Percentiles rank a stretch among this genome's conserved stretches.
Conservation (phyloP, 2,113 vertebrate species). For the Daubentonia madagascariensis region DNA sequence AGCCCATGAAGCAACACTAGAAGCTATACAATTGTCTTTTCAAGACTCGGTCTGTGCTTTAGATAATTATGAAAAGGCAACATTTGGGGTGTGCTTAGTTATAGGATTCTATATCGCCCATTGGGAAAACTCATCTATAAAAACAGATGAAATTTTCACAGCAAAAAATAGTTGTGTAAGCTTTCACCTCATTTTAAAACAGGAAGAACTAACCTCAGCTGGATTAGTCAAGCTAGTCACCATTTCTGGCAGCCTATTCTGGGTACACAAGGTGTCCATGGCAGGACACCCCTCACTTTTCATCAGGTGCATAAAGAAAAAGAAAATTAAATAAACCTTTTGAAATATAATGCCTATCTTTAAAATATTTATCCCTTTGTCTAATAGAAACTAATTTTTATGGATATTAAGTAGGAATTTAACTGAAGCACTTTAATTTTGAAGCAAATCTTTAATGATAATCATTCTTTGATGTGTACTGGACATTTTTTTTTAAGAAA, state of each 20-base stretch:
- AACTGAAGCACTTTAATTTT: neutral
- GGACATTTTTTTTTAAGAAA: neutral
- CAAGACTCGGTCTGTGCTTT: conserved; percentile 81
- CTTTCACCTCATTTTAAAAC: conserved; percentile 46
- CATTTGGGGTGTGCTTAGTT: conserved; percentile 81
- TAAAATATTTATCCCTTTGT: neutral
- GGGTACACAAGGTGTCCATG: neutral
- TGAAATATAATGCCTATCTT: neutral
- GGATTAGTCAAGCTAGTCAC: conserved; percentile 1
- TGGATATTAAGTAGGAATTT: neutral
- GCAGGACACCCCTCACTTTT: neutral
- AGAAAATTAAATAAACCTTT: neutral
- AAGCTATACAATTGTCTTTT: conserved; percentile 85
- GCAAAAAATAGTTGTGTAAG: conserved; percentile 4
- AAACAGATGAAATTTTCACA: conserved; percentile 59
- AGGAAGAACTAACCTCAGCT: conserved; percentile 34
- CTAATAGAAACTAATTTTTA: neutral
- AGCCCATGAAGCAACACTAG: conserved; percentile 87
- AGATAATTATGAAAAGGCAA: conserved; percentile 83
- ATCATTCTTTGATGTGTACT: neutral
- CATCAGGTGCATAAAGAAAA: neutral
- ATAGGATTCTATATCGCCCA: conserved; percentile 70
- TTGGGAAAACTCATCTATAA: conserved; percentile 46
- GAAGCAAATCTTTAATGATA: conserved; percentile 14
- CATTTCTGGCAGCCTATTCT: neutral